Percentiles rank a stretch among this genome's conserved stretches.
phyloP scores from a whole-genome alignment of 2,797 vertebrate genomes.

The Pitangus sulphuratus region DNA sequence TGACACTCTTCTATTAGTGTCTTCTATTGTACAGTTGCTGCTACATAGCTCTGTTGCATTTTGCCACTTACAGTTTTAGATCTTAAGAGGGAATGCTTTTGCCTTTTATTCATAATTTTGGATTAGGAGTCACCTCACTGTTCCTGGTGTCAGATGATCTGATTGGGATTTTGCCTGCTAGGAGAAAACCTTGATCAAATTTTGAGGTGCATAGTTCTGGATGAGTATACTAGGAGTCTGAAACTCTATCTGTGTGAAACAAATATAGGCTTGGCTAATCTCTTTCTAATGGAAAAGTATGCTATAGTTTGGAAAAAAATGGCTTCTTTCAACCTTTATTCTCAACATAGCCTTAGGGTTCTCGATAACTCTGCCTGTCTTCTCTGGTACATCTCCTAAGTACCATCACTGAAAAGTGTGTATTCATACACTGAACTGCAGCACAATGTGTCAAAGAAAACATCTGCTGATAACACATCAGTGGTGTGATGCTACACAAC shows the following conservation, averaged over 20 bases:
- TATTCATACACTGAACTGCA: conserved; percentile 14
- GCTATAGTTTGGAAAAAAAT: not conserved
- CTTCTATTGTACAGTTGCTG: not conserved
- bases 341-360: not conserved
- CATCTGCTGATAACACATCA: not conserved
- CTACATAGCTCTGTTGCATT: not conserved
- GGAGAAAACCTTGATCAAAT: conserved; percentile 7
- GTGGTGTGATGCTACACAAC: not conserved
- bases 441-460: not conserved
- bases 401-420: conserved; percentile 10
- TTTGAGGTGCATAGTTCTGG: conserved; percentile 23
- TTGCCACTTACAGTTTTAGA: not conserved
- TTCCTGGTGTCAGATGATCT: conserved; percentile 22
- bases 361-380: not conserved
- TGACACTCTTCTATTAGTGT: not conserved
- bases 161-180: conserved; percentile 17
- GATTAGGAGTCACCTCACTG: not conserved
- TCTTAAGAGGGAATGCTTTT: conserved; percentile 34
- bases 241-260: not conserved
- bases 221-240: not conserved
- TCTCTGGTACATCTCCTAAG: conserved; percentile 8
- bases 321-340: not conserved
- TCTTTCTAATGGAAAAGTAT: not conserved
- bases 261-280: not conserved
- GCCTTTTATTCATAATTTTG: not conserved